phyloP scores from a whole-genome alignment of 2,888 invertebrate species.

The Hedychridium roseum region DNA sequence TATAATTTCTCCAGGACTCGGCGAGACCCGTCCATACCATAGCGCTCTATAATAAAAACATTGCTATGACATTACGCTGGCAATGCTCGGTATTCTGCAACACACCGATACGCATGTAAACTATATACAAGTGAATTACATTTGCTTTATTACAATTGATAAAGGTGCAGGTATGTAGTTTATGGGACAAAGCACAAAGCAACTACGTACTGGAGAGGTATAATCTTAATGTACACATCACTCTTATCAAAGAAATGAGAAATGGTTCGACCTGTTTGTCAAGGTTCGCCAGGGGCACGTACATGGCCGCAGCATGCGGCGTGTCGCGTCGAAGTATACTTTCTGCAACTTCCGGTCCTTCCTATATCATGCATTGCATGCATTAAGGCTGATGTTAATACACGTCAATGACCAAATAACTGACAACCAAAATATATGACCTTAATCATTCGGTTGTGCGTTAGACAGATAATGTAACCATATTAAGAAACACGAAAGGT shows the following conservation, averaged over 20 bases:
- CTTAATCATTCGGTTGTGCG: conserved; percentile 42
- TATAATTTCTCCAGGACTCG: conserved; percentile 56
- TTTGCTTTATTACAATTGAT: conserved; percentile 34
- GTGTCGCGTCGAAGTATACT: conserved; percentile 59
- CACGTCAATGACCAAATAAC: conserved; percentile 52
- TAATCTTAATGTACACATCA: conserved; percentile 37
- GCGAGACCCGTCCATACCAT: conserved; percentile 59
- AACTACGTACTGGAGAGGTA: conserved; percentile 33
- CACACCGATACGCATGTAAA: conserved; percentile 41
- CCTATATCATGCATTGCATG: conserved; percentile 63
- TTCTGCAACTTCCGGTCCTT: conserved; percentile 60
- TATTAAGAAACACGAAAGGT: conserved; percentile 14
- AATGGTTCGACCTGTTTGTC: conserved; percentile 62
- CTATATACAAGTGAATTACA: conserved; percentile 37
- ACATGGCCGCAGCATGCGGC: conserved; percentile 60
- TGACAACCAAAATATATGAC: conserved; percentile 44
- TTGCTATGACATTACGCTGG: too few species aligned
- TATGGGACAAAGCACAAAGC: conserved; percentile 44
- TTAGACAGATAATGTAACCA: conserved; percentile 23
- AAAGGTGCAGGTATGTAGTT: conserved; percentile 45
- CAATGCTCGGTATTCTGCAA: too few species aligned
- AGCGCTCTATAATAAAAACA: conserved; percentile 51
- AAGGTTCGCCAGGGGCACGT: conserved; percentile 62
- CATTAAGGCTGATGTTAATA: conserved; percentile 62
- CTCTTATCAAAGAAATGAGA: conserved; percentile 53